Evolutionary conservation across 2,113 vertebrate genomes (phyloP), one percentile per base, ranked within the genome.

Genomic region (Nipponia nippon): DNA sequence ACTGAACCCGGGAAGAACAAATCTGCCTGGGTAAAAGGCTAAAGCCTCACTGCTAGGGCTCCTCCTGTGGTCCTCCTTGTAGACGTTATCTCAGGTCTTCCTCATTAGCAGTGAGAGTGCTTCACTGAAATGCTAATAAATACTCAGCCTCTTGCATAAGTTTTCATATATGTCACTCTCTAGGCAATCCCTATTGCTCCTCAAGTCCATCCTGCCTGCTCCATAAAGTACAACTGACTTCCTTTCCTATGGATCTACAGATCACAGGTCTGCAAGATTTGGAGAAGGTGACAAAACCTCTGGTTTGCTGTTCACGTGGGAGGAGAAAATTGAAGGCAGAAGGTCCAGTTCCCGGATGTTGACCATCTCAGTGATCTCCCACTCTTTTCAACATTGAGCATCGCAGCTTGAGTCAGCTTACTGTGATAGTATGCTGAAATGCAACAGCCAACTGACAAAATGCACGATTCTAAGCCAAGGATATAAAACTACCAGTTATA

Each of bases 61-160:
- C 2, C 16, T 84, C 26, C 17, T 22, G 11, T 9, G 3, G 65
- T 9, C 5, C 8, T 85, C 53, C 32, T 26, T 26, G 11, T 11
- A 77, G 5, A 83, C 34, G 36, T 3, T 88, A 30, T 42, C 18
- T 75, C 42, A 61, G 17, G 29, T 63, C 25, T 26, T 63, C 47
- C 17, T 30, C 22, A 23, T 22, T 30, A 67, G 11, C 23, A n/a
- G 32, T 11, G 27, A 83, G n/a, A 47, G 6, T 13, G 13, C 13
- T 83, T 84, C 66, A 65, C 32, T 38, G 55, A 70, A 89, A 75
- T 26, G 30, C 50, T 72, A 63, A 44, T 32, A 38, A 72, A 92
- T 42, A 36, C 20, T 66, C 17, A 77, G 40, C 5, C 36, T 49
- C 46, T 55, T 0, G 0, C 1, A 0, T 11, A 65, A 40, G 10